Evolutionary conservation across 2,888 invertebrate genomes (phyloP).

Genomic region (Melanargia galathea): DNA sequence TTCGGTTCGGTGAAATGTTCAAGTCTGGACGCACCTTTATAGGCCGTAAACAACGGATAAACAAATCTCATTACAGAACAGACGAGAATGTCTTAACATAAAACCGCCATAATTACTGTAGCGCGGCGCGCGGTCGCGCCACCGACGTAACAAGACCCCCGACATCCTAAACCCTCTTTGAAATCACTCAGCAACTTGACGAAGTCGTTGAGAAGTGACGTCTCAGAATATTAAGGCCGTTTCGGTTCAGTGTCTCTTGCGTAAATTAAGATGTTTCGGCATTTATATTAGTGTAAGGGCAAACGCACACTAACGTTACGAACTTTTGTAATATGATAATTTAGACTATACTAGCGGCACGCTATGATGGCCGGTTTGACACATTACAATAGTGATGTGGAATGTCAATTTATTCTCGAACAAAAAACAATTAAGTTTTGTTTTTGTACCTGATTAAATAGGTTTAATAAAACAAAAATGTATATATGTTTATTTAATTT

Average conservation of each 20-base stretch:
- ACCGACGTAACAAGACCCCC: constrained; percentile 38
- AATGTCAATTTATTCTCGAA: too few relatives aligned
- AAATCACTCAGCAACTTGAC: constrained; percentile 30
- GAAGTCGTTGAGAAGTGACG: constrained; percentile 30
- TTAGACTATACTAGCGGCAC: too few relatives aligned
- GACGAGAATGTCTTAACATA: constrained; percentile 7
- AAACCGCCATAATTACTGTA: constrained; percentile 12
- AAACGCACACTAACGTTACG: not conserved
- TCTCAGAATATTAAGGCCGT: constrained; percentile 36
- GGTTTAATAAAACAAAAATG: too few relatives aligned
- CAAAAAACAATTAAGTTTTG: too few relatives aligned
- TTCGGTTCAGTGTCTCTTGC: constrained; percentile 36
- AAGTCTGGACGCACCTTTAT: too few relatives aligned
- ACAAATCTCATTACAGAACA: constrained; percentile 1
- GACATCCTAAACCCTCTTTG: constrained; percentile 28
- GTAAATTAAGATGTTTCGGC: constrained; percentile 45
- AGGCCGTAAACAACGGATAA: constrained; percentile 1
- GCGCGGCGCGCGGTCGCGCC: constrained; percentile 4
- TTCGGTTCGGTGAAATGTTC: too few relatives aligned
- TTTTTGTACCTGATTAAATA: too few relatives aligned
- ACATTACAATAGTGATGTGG: too few relatives aligned
- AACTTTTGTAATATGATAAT: not conserved
- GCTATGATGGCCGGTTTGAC: too few relatives aligned
- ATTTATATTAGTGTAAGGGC: constrained; percentile 37
- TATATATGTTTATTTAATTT: too few relatives aligned